Percentiles rank a stretch among this genome's conserved stretches.
These are phyloP conservation scores for Drosophila stalkeri DNA, from an alignment of 2,888 invertebrate genomes.

Conservation along the genomic window DNA sequence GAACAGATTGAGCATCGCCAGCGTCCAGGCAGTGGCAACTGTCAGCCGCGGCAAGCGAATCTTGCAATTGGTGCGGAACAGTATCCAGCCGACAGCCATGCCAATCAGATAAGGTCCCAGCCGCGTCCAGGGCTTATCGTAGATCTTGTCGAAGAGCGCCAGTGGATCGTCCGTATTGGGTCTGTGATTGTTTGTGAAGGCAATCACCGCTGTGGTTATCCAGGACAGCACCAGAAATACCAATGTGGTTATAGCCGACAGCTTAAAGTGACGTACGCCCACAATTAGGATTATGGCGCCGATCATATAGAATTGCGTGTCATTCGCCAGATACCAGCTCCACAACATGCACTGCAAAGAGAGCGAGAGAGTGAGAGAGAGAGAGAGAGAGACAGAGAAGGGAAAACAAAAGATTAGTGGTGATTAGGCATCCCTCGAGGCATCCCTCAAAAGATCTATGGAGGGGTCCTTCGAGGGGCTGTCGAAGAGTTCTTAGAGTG, in stretches of 20 bases:
- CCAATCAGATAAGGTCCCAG: slow-evolving; percentile 94
- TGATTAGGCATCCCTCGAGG: background rate
- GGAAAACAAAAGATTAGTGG: background rate
- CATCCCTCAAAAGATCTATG: background rate
- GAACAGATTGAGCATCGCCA: slow-evolving; percentile 88
- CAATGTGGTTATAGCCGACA: slow-evolving; percentile 89
- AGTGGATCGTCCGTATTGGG: slow-evolving; percentile 92
- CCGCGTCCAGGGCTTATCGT: slow-evolving; percentile 95
- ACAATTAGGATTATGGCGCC: slow-evolving; percentile 93
- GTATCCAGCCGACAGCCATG: slow-evolving; percentile 93
- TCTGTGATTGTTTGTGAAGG: slow-evolving; percentile 91
- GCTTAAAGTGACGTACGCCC: slow-evolving; percentile 92
- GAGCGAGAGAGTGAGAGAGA: background rate
- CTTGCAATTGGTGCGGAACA: slow-evolving; percentile 93
- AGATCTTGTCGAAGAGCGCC: slow-evolving; percentile 94
- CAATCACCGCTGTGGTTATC: slow-evolving; percentile 92
- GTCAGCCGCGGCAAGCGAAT: slow-evolving; percentile 90
- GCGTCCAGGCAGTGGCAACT: slow-evolving; percentile 89
- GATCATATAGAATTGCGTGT: slow-evolving; percentile 94
- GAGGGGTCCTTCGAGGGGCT: background rate
- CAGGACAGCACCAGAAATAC: slow-evolving; percentile 91
- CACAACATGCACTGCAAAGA: slow-evolving; percentile 92
- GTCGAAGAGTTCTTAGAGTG: background rate
- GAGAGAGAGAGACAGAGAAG: background rate
- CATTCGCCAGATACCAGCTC: slow-evolving; percentile 96